These are phyloP conservation scores for Melanotaenia maccullochi DNA, from an alignment of 2,797 vertebrate species.

Conservation along the genomic window DNA sequence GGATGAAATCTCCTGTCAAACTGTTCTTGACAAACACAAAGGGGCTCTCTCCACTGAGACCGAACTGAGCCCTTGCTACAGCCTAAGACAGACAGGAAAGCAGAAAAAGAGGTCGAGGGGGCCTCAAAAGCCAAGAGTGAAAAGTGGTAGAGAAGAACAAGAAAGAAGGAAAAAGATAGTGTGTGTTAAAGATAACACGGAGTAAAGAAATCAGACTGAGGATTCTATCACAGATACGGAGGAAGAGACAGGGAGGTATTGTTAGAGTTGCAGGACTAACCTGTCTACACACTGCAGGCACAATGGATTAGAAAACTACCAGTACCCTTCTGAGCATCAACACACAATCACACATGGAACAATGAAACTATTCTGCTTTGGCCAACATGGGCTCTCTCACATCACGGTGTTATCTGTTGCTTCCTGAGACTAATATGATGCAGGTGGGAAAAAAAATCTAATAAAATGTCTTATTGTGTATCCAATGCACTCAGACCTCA, in stretches of 20 bases:
- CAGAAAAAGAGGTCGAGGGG: background rate
- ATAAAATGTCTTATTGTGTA: conserved; percentile 11
- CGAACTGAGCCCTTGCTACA: conserved; percentile 27
- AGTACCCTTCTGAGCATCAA: background rate
- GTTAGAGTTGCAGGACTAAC: conserved; percentile 22
- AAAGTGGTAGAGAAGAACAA: conserved; percentile 9
- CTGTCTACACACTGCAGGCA: conserved; percentile 15
- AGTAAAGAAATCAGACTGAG: conserved; percentile 22
- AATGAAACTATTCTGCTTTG: background rate
- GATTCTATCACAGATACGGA: conserved; percentile 40
- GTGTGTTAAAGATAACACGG: conserved; percentile 34
- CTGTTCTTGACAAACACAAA: conserved; percentile 59
- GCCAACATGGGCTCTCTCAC: conserved; percentile 9
- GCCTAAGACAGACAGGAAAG: conserved; percentile 10
- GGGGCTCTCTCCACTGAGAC: conserved; percentile 20
- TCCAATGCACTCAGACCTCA: background rate
- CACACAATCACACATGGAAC: background rate
- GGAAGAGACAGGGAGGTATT: conserved; percentile 14
- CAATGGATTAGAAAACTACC: conserved; percentile 23
- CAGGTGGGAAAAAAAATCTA: background rate
- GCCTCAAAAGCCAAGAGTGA: conserved; percentile 11
- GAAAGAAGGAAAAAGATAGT: background rate
- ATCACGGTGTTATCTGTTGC: background rate
- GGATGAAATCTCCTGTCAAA: conserved; percentile 55
- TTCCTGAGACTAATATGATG: conserved; percentile 8